These are phyloP conservation scores for Acanthisitta chloris DNA, from an alignment of 2,113 vertebrate genomes.

Conservation along the genomic window DNA sequence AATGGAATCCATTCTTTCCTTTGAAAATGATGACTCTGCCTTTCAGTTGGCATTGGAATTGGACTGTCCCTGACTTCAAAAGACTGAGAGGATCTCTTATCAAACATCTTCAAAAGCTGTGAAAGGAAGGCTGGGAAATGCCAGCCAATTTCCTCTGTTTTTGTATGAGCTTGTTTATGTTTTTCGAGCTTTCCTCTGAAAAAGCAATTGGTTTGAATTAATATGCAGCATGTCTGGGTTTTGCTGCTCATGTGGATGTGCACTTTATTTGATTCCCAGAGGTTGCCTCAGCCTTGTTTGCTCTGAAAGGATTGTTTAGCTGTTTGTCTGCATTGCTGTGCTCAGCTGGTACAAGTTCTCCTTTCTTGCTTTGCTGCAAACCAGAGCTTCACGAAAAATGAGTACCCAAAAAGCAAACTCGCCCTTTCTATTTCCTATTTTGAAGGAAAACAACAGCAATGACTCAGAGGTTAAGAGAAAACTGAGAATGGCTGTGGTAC, in stretches of 20 bases:
- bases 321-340: neutral
- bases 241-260: neutral
- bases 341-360: neutral
- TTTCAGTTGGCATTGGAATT: neutral
- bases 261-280: slow-evolving; percentile 1
- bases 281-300: slow-evolving; percentile 9
- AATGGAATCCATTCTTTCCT: neutral
- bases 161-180: slow-evolving; percentile 14
- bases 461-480: neutral
- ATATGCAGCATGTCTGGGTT: neutral
- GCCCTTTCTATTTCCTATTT: neutral
- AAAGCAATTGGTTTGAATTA: slow-evolving; percentile 37
- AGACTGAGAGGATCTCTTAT: slow-evolving; percentile 30
- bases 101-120: slow-evolving; percentile 53
- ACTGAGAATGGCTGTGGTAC: neutral
- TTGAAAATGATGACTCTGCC: neutral
- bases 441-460: neutral
- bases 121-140: slow-evolving; percentile 46
- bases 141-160: slow-evolving; percentile 53
- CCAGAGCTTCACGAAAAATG: neutral
- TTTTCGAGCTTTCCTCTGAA: neutral
- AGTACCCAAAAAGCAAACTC: neutral
- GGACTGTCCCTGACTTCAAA: slow-evolving; percentile 31
- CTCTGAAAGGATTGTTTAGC: slow-evolving; percentile 15
- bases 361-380: neutral